A percentile compares a stretch with the other conserved stretches of the same genome.
phyloP scores from a whole-genome alignment of 2,113 vertebrate genomes.

The Stigmatopora nigra region DNA sequence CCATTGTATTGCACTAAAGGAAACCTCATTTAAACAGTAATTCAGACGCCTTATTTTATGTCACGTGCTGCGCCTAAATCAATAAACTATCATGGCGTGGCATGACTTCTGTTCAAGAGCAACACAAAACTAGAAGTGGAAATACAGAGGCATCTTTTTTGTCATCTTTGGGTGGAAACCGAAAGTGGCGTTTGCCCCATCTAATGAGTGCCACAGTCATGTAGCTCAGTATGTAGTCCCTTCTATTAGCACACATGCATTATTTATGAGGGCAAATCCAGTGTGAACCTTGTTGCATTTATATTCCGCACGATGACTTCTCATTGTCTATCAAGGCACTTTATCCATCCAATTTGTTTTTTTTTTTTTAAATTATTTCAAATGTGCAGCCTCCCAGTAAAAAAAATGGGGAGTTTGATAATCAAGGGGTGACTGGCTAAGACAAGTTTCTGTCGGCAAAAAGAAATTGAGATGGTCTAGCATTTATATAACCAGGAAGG shows the following conservation, averaged over 20 bases:
- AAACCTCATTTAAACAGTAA: neutral
- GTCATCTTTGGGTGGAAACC: constrained; percentile 60
- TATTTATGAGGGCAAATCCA: constrained; percentile 74
- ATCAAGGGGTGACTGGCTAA: constrained; percentile 43
- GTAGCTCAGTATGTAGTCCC: constrained; percentile 53
- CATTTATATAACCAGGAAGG: constrained; percentile 20
- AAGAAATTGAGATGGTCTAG: constrained; percentile 44
- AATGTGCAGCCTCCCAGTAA: constrained; percentile 24
- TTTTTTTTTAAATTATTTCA: constrained; percentile 57
- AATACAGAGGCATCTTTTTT: constrained; percentile 54
- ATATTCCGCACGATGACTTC: constrained; percentile 62
- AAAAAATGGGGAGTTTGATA: constrained; percentile 22
- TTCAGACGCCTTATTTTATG: neutral
- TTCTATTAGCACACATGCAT: constrained; percentile 70
- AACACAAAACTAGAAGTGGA: constrained; percentile 31
- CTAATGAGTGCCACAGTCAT: constrained; percentile 65
- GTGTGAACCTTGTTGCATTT: constrained; percentile 71
- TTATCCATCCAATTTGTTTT: constrained; percentile 51
- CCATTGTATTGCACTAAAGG: neutral
- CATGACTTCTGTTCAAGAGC: constrained; percentile 41
- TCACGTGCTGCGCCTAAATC: constrained; percentile 19
- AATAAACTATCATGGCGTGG: constrained; percentile 19
- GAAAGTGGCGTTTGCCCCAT: constrained; percentile 73
- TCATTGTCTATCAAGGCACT: constrained; percentile 60
- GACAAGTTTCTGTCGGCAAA: constrained; percentile 39